Percentiles rank a stretch among this genome's conserved stretches.
Evolutionary conservation across 2,113 vertebrate species (phyloP).

Genomic region (Bambusicola thoracicus): DNA sequence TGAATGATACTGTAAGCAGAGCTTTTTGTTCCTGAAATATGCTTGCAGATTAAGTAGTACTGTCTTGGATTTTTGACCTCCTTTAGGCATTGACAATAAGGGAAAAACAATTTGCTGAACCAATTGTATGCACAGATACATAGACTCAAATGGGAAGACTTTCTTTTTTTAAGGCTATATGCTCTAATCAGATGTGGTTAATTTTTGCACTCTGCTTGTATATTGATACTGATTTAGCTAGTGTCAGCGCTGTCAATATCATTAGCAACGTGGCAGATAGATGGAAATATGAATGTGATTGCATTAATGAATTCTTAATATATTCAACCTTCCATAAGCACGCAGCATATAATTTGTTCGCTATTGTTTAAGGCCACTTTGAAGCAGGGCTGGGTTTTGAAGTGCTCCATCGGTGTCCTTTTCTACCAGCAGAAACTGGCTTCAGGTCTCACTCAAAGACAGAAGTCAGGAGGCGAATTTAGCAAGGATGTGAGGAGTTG

Average conservation of each 20-base stretch:
- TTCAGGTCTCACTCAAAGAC: neutral
- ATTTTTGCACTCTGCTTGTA: slow-evolving; percentile 54
- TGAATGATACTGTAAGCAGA: neutral
- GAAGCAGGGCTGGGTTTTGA: slow-evolving; percentile 5
- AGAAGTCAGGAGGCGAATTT: neutral
- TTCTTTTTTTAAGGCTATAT: slow-evolving; percentile 33
- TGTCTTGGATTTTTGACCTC: neutral
- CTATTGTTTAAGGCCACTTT: slow-evolving; percentile 43
- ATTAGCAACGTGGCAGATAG: slow-evolving; percentile 66
- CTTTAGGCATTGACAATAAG: neutral
- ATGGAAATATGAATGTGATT: slow-evolving; percentile 67
- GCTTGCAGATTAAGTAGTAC: neutral
- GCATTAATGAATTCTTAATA: slow-evolving; percentile 70
- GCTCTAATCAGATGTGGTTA: slow-evolving; percentile 60
- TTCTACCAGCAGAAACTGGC: neutral
- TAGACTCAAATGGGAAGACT: neutral
- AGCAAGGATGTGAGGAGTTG: neutral
- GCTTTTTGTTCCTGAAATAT: neutral
- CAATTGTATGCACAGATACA: neutral
- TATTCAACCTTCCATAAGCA: slow-evolving; percentile 66
- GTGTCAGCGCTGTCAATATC: slow-evolving; percentile 71
- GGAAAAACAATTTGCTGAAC: neutral
- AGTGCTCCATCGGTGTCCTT: neutral
- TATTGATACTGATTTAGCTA: slow-evolving; percentile 68
- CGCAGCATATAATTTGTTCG: slow-evolving; percentile 1